Evolutionary conservation across 2,888 invertebrate species (phyloP).

Genomic region (Zeuzera pyrina): DNA sequence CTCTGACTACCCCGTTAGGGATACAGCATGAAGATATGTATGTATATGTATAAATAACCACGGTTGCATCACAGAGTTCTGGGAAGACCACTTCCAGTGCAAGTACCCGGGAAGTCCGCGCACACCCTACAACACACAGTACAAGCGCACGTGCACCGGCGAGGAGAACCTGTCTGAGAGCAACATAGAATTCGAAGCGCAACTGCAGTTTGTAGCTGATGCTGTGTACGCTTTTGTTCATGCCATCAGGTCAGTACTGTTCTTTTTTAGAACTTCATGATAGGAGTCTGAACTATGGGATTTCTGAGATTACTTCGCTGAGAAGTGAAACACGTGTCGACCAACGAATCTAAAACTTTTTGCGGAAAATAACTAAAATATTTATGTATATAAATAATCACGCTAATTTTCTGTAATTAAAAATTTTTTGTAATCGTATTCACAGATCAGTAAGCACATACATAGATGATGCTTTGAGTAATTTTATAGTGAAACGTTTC

Average conservation of each 20-base stretch:
- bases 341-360: too few species aligned
- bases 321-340: too few species aligned
- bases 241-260: conserved; percentile 79
- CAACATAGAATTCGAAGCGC: conserved; percentile 90
- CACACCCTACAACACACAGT: conserved; percentile 86
- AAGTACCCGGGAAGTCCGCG: conserved; percentile 84
- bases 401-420: too few species aligned
- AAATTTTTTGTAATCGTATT: too few species aligned
- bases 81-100: conserved; percentile 95
- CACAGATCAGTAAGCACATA: too few species aligned
- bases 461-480: too few species aligned
- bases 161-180: conserved; percentile 81
- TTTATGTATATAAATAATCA: too few species aligned
- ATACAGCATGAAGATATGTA: too few species aligned
- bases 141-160: conserved; percentile 81
- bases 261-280: not conserved
- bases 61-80: conserved; percentile 87
- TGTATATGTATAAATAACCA: too few species aligned
- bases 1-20: too few species aligned
- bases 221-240: conserved; percentile 95
- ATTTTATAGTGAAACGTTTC: too few species aligned
- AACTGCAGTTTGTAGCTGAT: conserved; percentile 96
- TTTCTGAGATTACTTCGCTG: not conserved
- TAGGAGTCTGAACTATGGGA: not conserved
- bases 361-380: too few species aligned